A percentile compares a stretch with the other conserved stretches of the same genome.
These are phyloP conservation scores for Thymelicus lineola DNA, from an alignment of 2,888 invertebrate species.

Conservation along the genomic window DNA sequence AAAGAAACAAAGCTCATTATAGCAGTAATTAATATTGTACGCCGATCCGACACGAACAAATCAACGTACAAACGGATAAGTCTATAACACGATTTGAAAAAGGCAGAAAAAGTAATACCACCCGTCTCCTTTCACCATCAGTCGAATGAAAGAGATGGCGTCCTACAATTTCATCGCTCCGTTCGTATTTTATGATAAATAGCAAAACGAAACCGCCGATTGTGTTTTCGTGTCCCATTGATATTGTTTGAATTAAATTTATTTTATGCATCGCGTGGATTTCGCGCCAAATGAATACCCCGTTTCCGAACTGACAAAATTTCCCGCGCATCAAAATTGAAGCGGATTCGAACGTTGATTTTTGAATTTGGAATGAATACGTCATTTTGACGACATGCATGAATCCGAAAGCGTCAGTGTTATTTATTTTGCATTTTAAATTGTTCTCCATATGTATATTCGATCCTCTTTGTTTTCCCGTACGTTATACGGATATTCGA, in stretches of 20 bases:
- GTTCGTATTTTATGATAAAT: slow-evolving; percentile 79
- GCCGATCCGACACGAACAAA: slow-evolving; percentile 71
- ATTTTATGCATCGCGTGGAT: slow-evolving; percentile 67
- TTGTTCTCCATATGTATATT: slow-evolving; percentile 7
- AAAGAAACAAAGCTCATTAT: slow-evolving; percentile 74
- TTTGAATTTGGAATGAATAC: slow-evolving; percentile 55
- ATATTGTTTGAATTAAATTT: slow-evolving; percentile 77
- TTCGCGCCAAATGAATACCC: slow-evolving; percentile 65
- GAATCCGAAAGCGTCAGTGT: slow-evolving; percentile 45
- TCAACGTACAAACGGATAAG: slow-evolving; percentile 68
- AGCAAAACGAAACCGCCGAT: slow-evolving; percentile 68
- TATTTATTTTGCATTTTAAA: slow-evolving; percentile 26
- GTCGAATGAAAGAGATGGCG: slow-evolving; percentile 53
- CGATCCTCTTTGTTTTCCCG: not conserved
- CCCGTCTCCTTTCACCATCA: slow-evolving; percentile 53
- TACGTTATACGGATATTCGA: not conserved
- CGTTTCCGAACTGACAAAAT: slow-evolving; percentile 49
- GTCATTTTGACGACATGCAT: slow-evolving; percentile 55
- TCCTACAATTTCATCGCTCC: slow-evolving; percentile 65
- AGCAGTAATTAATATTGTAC: slow-evolving; percentile 76
- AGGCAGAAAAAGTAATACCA: slow-evolving; percentile 56
- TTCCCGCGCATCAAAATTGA: slow-evolving; percentile 45
- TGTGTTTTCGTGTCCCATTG: slow-evolving; percentile 78
- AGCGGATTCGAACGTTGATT: slow-evolving; percentile 50
- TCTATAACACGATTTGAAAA: slow-evolving; percentile 69